Evolutionary conservation across 1,140 invertebrate genomes (phyloP), one percentile per base, ranked within the genome.

Genomic region (Melanaphis sacchari): DNA sequence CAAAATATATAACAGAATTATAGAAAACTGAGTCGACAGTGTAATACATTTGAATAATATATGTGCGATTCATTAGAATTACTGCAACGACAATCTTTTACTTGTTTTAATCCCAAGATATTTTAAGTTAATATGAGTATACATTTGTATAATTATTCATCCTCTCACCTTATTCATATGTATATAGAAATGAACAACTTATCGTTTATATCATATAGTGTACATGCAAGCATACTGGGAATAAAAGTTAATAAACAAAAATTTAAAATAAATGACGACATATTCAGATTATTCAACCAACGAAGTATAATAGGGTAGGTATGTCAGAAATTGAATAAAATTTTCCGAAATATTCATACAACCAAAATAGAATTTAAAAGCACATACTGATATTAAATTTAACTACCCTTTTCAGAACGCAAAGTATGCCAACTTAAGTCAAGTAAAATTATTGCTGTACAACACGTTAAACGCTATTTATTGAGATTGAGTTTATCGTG

Each of bases 111-210:
- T 76, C 59, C 59, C 59, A 76, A 76, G 59, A n/a, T n/a, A 76
- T 76, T 76, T 76, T 76, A 76, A 76, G 59, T 76, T 76, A n/a
- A 76, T 76, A 76, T 76, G 59, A 76, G 31, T 76, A n/a, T 76
- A 76, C 15, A n/a, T n/a, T 76, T n/a, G 59, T n/a, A 36, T n/a
- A 76, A 76, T 76, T 76, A 76, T 76, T 76, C 59, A 76, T 76
- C 59, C 59, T n/a, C 59, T 76, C 31, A n/a, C n/a, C 31, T 76
- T 15, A 31, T 76, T 76, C 31, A 76, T n/a, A 31, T 76, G n/a
- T 76, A n/a, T 76, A n/a, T 66, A n/a, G 31, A 66, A n/a, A 66
- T 5, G 59, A 76, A 76, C 59, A 76, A n/a, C 31, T n/a, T 66
- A 66, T 76, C 59, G 59, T n/a, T 76, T 76, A n/a, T 76, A 21